Evolutionary conservation across 92 coral and sea anemone genomes (phyloP).

Genomic region (Porites rus): DNA sequence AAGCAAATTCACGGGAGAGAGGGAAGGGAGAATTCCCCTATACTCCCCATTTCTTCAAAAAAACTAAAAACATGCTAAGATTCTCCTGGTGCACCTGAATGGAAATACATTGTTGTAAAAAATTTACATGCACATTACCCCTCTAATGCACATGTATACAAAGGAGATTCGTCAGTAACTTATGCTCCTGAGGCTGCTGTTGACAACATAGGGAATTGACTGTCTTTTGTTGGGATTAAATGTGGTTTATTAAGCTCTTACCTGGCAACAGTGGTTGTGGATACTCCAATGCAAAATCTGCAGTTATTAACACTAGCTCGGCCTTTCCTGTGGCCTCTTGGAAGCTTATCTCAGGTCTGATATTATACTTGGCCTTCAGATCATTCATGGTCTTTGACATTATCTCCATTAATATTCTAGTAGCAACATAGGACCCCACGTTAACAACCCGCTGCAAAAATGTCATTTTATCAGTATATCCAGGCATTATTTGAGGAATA

Average conservation of each 20-base stretch:
- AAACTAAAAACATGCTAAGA: too few relatives aligned
- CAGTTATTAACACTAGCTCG: conserved; percentile 55
- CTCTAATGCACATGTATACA: too few relatives aligned
- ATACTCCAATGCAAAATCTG: conserved; percentile 64
- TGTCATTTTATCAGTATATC: conserved; percentile 31
- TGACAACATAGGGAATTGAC: too few relatives aligned
- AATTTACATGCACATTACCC: too few relatives aligned
- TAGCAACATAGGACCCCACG: background rate
- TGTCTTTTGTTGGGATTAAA: too few relatives aligned
- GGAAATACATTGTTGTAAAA: too few relatives aligned
- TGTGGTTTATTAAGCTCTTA: background rate
- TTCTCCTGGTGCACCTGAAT: too few relatives aligned
- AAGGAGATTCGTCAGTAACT: too few relatives aligned
- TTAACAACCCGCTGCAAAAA: conserved; percentile 40
- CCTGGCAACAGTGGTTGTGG: conserved; percentile 70
- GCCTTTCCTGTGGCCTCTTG: conserved; percentile 43
- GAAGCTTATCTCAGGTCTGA: conserved; percentile 61
- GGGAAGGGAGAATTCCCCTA: too few relatives aligned
- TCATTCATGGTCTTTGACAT: background rate
- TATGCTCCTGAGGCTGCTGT: too few relatives aligned
- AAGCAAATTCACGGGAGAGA: too few relatives aligned
- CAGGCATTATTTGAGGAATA: conserved; percentile 36
- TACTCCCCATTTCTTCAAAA: too few relatives aligned
- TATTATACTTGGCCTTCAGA: conserved; percentile 59
- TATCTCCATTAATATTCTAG: background rate